These are phyloP conservation scores for Cryptoprocta ferox DNA, from an alignment of 2,797 vertebrate genomes.

Conservation along the genomic window DNA sequence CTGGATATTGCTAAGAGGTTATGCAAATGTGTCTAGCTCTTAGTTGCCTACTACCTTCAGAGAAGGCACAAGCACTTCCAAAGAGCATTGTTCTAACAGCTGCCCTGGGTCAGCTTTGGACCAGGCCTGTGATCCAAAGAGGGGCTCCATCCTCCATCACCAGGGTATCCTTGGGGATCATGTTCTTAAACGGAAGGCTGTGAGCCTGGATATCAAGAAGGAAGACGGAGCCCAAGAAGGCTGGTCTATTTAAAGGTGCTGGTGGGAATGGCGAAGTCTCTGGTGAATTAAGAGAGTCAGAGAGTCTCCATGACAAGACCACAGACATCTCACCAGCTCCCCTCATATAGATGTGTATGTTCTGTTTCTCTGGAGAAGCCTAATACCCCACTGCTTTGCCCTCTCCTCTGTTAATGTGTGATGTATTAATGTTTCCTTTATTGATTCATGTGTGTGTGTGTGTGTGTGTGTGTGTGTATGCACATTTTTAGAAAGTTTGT, in stretches of 20 bases:
- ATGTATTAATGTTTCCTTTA: background rate
- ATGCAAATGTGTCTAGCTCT: background rate
- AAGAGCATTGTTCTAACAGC: background rate
- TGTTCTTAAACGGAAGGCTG: slow-evolving; percentile 1
- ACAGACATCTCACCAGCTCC: background rate
- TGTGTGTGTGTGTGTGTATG: no score
- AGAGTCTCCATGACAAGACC: background rate
- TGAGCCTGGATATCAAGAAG: background rate
- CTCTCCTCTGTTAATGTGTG: background rate
- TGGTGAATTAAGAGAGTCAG: background rate
- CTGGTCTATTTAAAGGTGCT: slow-evolving; percentile 39
- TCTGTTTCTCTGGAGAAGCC: background rate
- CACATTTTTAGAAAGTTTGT: background rate
- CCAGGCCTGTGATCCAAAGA: background rate
- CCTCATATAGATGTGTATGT: background rate
- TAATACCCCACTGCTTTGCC: background rate
- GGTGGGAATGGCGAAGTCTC: background rate
- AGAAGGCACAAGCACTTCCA: background rate
- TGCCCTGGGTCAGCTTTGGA: background rate
- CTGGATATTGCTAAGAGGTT: background rate
- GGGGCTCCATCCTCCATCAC: background rate
- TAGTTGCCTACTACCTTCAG: background rate
- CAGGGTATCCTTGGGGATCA: background rate
- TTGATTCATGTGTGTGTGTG: background rate
- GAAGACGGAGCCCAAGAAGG: background rate